These are phyloP conservation scores for Epizoanthus illoricatus DNA, from an alignment of 92 coral and sea anemone species.

Conservation along the genomic window DNA sequence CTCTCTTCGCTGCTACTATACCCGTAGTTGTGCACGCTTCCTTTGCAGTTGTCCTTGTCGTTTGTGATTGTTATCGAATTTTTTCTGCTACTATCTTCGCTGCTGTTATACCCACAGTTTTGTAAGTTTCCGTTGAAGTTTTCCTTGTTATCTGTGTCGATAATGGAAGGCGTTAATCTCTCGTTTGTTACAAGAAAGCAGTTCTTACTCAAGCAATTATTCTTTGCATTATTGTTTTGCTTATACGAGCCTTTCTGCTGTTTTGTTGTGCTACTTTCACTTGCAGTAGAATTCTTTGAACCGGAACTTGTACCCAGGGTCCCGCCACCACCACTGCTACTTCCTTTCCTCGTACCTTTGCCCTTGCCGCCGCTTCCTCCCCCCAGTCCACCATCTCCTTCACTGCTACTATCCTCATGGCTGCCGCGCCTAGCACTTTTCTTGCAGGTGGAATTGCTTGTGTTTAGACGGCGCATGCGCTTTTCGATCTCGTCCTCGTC, in stretches of 20 bases:
- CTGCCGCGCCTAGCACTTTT: constrained; percentile 76
- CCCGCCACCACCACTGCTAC: constrained; percentile 1
- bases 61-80: background rate
- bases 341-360: constrained; percentile 34
- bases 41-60: constrained; percentile 1
- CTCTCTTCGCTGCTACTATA: constrained; percentile 28
- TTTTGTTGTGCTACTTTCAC: constrained; percentile 6
- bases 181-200: constrained; percentile 51
- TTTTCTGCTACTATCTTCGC: constrained; percentile 12
- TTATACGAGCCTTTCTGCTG: constrained; percentile 49
- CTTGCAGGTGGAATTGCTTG: constrained; percentile 76
- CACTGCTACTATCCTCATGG: constrained; percentile 84
- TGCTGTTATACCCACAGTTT: constrained; percentile 15
- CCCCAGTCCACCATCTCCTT: constrained; percentile 85
- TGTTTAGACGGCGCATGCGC: constrained; percentile 91
- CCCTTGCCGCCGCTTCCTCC: constrained; percentile 53
- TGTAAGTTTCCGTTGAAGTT: constrained; percentile 44
- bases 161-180: constrained; percentile 42
- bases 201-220: constrained; percentile 44
- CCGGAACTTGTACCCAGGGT: constrained; percentile 21
- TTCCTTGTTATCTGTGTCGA: constrained; percentile 84
- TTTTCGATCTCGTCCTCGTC: constrained; percentile 96
- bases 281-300: constrained; percentile 8
- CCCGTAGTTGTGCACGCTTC: constrained; percentile 16
- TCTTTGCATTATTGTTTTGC: constrained; percentile 59